phyloP scores from a whole-genome alignment of 2,888 invertebrate genomes.

The Trachelus stipa region DNA sequence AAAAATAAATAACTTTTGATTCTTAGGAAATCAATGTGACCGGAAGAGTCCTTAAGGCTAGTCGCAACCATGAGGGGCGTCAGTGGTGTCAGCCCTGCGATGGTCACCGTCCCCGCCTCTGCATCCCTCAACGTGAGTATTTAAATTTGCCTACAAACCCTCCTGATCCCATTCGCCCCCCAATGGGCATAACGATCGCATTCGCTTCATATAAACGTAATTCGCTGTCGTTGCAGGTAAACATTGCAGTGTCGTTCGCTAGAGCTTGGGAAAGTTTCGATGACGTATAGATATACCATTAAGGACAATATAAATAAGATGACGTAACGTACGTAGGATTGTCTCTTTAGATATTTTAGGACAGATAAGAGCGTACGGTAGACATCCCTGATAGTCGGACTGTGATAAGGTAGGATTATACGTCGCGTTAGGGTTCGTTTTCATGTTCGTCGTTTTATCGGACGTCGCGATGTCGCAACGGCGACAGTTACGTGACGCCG shows the following conservation, averaged over 20 bases:
- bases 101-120: conserved; percentile 56
- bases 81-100: conserved; percentile 45
- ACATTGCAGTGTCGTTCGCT: neutral
- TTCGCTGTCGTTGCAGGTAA: neutral
- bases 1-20: neutral
- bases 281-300: neutral
- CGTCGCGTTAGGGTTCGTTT: neutral
- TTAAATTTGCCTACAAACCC: conserved; percentile 5
- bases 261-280: neutral
- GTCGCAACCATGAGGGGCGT: conserved; percentile 49
- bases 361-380: neutral
- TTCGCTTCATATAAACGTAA: neutral
- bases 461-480: conserved; percentile 6
- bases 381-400: neutral
- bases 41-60: neutral
- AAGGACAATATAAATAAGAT: neutral
- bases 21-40: neutral
- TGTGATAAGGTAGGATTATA: neutral
- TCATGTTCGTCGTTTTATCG: neutral
- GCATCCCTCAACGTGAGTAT: conserved; percentile 55
- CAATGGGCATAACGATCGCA: neutral
- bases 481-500: conserved; percentile 5
- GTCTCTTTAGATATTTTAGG: neutral
- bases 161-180: conserved; percentile 34
- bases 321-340: neutral